Base-by-base conservation (phyloP, 2,888 invertebrate species). In the Rhodophaea formosa region DNA sequence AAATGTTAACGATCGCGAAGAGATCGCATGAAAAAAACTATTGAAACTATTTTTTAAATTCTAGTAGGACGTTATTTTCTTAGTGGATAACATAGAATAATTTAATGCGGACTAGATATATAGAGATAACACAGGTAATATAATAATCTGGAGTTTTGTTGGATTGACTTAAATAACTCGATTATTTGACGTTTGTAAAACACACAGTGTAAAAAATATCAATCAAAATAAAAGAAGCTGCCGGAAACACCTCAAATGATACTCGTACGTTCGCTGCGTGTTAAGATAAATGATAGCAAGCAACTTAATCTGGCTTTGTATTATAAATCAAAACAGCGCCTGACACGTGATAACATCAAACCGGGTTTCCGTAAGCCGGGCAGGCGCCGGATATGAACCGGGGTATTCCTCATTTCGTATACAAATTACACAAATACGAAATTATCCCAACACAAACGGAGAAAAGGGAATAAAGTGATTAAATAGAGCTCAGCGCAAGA, bases 401-500 rank as follows among this genome's bases (percentile, higher is more conserved):
- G 79, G 79, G 79, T 75, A 75, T 78, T 84, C 74, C 87, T 88
- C 86, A 88, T 91, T 89, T 83, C 84, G 77, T 84, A 88, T 87
- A 90, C 90, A 91, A 90, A 91, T 89, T 90, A 90, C 82, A 88
- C 87, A 88, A 88, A 89, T 89, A 89, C 88, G 83, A 91, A 90
- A 90, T 91, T 86, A 91, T 90, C 86, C 86, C 82, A 85, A 87
- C 86, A 86, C 88, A 91, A 91, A 91, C 88, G 89, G 84, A 90
- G 90, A 91, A 91, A 91, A 91, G 91, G 91, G 91, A 91, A 91
- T 91, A 89, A 90, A 92, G 92, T 91, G 92, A 92, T 92, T 92
- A 92, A 92, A 92, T 88, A 91, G 89, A 91, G 91, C 89, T 91
- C 91, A 91, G 83, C 84, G 79, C 85, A 89, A 89, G 91, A 90